phyloP scores from a whole-genome alignment of 2,888 invertebrate genomes.

The Acronicta alni region DNA sequence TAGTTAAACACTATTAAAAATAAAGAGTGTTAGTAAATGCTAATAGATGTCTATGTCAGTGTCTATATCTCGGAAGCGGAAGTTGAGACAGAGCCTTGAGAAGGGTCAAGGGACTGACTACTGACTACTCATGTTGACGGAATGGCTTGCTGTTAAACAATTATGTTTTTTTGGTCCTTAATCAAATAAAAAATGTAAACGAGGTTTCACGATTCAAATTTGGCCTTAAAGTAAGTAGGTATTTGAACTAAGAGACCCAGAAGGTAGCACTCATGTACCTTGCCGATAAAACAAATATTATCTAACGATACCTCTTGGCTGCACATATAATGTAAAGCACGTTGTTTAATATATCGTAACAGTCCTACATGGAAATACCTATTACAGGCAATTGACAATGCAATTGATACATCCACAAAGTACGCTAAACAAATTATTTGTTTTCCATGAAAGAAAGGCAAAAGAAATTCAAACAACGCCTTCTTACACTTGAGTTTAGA shows the following conservation, averaged over 20 bases:
- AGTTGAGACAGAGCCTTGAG: conserved; percentile 42
- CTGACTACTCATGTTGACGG: conserved; percentile 22
- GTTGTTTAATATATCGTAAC: too few relatives aligned
- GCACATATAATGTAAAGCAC: too few relatives aligned
- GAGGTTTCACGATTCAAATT: background rate
- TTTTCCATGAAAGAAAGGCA: too few relatives aligned
- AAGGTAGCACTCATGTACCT: too few relatives aligned
- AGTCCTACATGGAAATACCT: too few relatives aligned
- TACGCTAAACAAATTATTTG: too few relatives aligned
- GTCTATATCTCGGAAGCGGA: conserved; percentile 41
- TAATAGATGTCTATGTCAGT: background rate
- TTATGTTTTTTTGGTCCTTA: conserved; percentile 5
- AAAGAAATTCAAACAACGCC: background rate
- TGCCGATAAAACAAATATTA: too few relatives aligned
- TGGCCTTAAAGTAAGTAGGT: background rate
- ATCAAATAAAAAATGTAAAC: conserved; percentile 13
- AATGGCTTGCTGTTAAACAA: conserved; percentile 11
- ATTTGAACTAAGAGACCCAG: background rate
- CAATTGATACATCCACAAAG: too few relatives aligned
- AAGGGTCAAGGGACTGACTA: conserved; percentile 47
- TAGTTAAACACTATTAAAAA: too few relatives aligned
- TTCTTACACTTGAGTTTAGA: background rate
- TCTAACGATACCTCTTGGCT: too few relatives aligned
- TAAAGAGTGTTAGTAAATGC: too few relatives aligned
- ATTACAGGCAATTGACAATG: too few relatives aligned